Base-by-base conservation (phyloP, 2,888 invertebrate species). In the Archips xylosteana region DNA sequence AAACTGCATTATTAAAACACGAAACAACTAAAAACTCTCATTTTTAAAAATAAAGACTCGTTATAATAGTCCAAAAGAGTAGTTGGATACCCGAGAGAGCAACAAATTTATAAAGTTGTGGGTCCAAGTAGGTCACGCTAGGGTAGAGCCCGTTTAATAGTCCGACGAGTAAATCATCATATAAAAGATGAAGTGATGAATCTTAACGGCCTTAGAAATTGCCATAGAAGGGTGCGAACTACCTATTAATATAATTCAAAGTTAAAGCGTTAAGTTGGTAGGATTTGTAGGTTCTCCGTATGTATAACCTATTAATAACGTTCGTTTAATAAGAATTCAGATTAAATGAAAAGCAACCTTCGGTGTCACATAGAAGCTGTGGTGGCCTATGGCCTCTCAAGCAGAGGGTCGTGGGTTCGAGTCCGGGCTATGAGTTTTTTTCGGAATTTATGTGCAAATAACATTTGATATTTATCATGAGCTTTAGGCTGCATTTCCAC, bases 21-120 rank as follows among this genome's bases (percentile, higher is more conserved):
- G 1, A 49, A 23, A n/a, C 15, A 6, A 15, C 54, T n/a, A 23
- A 54, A 54, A 54, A 23, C 54, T 23, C 10, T 13, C 32, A 67
- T 49, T 67, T 67, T 51, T 10, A 63, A 68, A 68, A 68, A 59
- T 15, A 39, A 61, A 61, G 42, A 51, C 54, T 34, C 66, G 54
- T 62, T 62, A 62, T 67, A 72, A 9, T 45, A 32, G 63, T 45
- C 45, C 47, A 63, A 57, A 47, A 63, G 63, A 61, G 62, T 42
- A 54, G 47, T 71, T 51, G n/a, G 57, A 39, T 47, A 63, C 72
- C 61, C 66, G 51, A 12, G 63, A 47, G 67, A 36, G 47, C 47
- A 62, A 47, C 63, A 61, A 66, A 61, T 72, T 72, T 68, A 57
- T 63, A 57, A 68, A 72, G 67, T 72, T 72, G 39, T n/a, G 63